Evolutionary conservation across 2,113 vertebrate species (phyloP), one percentile per base, ranked within the genome.

Genomic region (Lophotis ruficrista): DNA sequence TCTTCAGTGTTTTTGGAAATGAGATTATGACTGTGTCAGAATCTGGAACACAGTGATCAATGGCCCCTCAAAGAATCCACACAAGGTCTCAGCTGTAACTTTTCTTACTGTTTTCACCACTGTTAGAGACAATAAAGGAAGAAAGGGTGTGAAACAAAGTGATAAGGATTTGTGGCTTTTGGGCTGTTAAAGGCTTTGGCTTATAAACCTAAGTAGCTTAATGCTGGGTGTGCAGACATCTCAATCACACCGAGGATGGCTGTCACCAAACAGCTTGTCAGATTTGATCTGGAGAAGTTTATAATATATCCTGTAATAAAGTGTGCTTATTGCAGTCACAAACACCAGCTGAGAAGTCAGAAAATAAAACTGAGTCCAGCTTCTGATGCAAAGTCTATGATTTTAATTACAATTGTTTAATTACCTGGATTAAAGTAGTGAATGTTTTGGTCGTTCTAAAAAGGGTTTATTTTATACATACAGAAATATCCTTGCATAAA

Each of bases 161-260:
- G 47, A 81, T 89, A 92, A 78, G 80, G 86, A 89, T 94, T 92
- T 83, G 81, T 87, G 86, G 77, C 56, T 95, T 92, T 90, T 2
- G 41, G 82, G 71, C 62, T 92, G 58, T 51, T 51, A 62, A 95
- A 81, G 84, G 72, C 89, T 84, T 91, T 92, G 61, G 64, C 38
- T 95, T 81, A 17, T 28, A 87, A 89, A 17, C 43, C n/a, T 95
- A 94, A 96, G 77, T 50, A 94, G 89, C 93, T 97, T 97, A 94
- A 81, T 62, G 72, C 4, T 96, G 72, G 18, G 41, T 64, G 9
- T 86, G 30, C 38, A 77, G 76, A 96, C 80, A 83, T 93, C 95
- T 94, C 89, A 92, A 71, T 96, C 89, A 89, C 83, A 70, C 66
- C 1, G 0, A 86, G 71, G 24, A 62, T 84, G 80, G 60, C 77